Evolutionary conservation across 2,888 invertebrate genomes (phyloP), one percentile per base, ranked within the genome.

Genomic region (Acleris emargana): DNA sequence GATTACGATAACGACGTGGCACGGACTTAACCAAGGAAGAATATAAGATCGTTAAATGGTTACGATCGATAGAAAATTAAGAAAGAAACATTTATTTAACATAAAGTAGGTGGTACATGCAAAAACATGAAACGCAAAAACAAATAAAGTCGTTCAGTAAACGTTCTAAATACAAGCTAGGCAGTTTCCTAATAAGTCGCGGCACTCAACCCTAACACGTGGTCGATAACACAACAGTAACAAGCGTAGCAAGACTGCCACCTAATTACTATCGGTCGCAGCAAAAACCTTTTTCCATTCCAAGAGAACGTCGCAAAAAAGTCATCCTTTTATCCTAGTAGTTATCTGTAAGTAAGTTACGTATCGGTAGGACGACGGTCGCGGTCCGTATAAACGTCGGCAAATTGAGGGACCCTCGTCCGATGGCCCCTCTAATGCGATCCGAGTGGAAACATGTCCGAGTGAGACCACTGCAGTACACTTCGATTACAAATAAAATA

Each of bases 331-430:
- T 68, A 68, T 68, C 64, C 69, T 51, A 55, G 67, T 70, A 69
- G 68, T 72, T 73, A 71, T 71, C 71, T 71, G 70, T 71, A 71
- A 71, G 71, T 71, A 74, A 74, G 73, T 72, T 71, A 74, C 68
- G 73, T 71, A 72, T 72, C 68, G 71, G 64, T 68, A 51, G 50
- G 70, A 71, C 69, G 69, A 71, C 69, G 69, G 64, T 66, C 73
- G 68, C 70, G 69, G 73, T 72, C 72, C 75, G 76, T 76, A 77
- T 81, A 83, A 84, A 82, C 79, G 81, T 81, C 79, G 78, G 78
- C 74, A 78, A 83, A 84, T 86, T 82, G 83, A 76, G 75, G 74
- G 71, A 85, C 83, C 82, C 82, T 83, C 80, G 76, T 84, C 84
- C 74, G 69, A 71, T 60, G 66, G 69, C 59, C 67, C 67, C 67